phyloP scores from a whole-genome alignment of 2,888 invertebrate genomes.

The Megaustenia siamemsis region DNA sequence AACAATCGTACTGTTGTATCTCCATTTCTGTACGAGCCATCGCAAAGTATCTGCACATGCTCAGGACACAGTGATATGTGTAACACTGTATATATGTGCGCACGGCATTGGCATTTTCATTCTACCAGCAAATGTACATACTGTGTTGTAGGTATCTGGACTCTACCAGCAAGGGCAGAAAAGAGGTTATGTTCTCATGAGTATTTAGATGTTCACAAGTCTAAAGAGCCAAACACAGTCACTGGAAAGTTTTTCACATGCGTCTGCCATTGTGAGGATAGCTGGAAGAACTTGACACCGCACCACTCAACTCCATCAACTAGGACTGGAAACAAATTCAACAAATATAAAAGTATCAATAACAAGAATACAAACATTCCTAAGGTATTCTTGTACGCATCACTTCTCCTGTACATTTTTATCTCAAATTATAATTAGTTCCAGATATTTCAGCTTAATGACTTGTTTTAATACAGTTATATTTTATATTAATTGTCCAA shows the following conservation, averaged over 20 bases:
- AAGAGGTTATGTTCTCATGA: background rate
- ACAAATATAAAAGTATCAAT: too few species aligned
- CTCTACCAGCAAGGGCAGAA: background rate
- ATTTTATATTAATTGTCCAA: too few species aligned
- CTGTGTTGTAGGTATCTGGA: background rate
- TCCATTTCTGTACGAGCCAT: background rate
- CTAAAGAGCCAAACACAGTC: slow-evolving; percentile 64
- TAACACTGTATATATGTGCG: background rate
- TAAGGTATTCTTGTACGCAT: too few species aligned
- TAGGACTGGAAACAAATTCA: slow-evolving; percentile 87
- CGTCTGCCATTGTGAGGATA: slow-evolving; percentile 99
- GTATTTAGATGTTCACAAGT: slow-evolving; percentile 15
- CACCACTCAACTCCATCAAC: slow-evolving; percentile 98
- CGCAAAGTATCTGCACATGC: background rate
- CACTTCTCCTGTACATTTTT: too few species aligned
- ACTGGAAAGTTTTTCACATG: slow-evolving; percentile 96
- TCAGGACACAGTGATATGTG: background rate
- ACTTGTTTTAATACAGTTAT: too few species aligned
- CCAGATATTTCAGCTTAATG: too few species aligned
- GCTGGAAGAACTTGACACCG: slow-evolving; percentile 99
- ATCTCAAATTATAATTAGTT: too few species aligned
- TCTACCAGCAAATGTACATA: background rate
- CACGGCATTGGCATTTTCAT: background rate
- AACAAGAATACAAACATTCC: too few species aligned
- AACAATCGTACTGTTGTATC: background rate